Conservation (phyloP, 2,113 vertebrate species). For the human region DNA sequence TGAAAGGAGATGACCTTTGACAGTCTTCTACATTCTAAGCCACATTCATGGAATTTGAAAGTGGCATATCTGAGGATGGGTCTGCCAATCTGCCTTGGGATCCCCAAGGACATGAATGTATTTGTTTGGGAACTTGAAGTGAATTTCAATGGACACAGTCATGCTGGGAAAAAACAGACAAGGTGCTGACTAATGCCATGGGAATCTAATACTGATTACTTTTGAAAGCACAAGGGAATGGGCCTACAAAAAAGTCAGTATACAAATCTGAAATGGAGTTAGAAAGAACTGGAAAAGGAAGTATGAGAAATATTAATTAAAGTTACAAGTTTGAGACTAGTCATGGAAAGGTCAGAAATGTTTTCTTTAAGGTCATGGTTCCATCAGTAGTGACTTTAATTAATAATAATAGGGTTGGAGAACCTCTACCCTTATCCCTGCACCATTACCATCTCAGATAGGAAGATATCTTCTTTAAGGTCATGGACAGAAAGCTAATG, state of each 20-base stretch:
- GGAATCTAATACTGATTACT: neutral
- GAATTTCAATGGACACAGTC: neutral
- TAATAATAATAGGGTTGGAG: neutral
- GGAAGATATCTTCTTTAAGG: neutral
- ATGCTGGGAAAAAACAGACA: neutral
- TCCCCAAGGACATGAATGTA: fast-evolving
- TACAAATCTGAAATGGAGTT: neutral
- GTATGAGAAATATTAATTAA: neutral
- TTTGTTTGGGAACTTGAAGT: neutral
- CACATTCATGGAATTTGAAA: neutral
- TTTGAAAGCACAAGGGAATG: constrained; percentile 31
- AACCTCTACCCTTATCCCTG: neutral
- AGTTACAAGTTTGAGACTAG: neutral
- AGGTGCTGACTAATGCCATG: neutral
- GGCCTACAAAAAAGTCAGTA: neutral
- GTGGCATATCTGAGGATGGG: neutral
- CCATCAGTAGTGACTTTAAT: constrained; percentile 34
- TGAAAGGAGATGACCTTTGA: neutral
- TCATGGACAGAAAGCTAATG: neutral
- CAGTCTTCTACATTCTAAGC: neutral
- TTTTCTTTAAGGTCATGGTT: neutral
- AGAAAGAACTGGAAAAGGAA: neutral
- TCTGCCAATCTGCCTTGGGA: neutral
- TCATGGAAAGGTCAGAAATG: constrained; percentile 27
- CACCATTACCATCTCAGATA: fast-evolving